phyloP scores from a whole-genome alignment of 2,113 vertebrate genomes.

The Heterotis niloticus region DNA sequence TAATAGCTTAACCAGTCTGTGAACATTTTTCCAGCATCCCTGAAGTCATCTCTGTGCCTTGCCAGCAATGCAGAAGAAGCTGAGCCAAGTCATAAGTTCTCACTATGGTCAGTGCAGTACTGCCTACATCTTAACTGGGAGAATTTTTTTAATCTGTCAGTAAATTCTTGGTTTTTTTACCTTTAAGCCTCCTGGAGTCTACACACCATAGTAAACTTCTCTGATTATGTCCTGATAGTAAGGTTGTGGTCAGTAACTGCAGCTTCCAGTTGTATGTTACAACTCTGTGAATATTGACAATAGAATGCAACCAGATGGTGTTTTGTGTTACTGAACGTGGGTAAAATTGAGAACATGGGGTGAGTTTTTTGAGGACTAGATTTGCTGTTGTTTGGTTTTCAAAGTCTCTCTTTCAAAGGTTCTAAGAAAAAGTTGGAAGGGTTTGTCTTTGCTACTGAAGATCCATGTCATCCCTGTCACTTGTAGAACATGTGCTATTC shows the following conservation, averaged over 20 bases:
- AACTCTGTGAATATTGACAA: not conserved
- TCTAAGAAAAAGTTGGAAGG: not conserved
- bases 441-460: not conserved
- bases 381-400: not conserved
- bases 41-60: conserved; percentile 9
- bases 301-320: not conserved
- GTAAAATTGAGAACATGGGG: not conserved
- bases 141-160: not conserved
- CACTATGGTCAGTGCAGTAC: too few relatives aligned
- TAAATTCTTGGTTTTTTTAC: not conserved
- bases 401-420: not conserved
- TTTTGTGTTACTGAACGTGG: not conserved
- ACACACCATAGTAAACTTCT: too few relatives aligned
- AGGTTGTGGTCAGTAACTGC: not conserved
- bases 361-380: not conserved
- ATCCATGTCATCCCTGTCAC: not conserved
- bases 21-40: not conserved
- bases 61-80: not conserved
- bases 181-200: conserved; percentile 2
- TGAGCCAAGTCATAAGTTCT: too few relatives aligned
- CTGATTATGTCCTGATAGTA: not conserved
- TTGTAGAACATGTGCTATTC: too few relatives aligned
- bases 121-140: not conserved
- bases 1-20: not conserved
- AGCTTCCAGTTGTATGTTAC: not conserved